These are phyloP conservation scores for Scylla paramamosain DNA, from an alignment of 1,140 invertebrate species.

Conservation along the genomic window DNA sequence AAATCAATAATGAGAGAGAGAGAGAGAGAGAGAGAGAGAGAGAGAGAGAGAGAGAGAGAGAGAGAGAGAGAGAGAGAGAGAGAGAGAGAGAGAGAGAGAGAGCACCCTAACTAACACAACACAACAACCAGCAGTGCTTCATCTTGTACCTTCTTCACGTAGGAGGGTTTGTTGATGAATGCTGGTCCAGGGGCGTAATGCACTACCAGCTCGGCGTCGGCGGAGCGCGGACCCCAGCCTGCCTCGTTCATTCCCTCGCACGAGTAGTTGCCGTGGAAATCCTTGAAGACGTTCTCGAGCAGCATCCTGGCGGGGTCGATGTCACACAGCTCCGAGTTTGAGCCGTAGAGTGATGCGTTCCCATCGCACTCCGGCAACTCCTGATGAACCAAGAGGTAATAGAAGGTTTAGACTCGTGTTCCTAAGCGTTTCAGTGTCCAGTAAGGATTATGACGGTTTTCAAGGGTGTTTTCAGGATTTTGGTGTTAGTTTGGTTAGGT, in stretches of 20 bases:
- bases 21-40: not conserved
- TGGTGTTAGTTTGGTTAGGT: constrained; percentile 80
- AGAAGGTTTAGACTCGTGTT: no score
- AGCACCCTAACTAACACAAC: not conserved
- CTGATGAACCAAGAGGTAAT: constrained; percentile 82
- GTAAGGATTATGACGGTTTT: no score
- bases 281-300: constrained; percentile 85
- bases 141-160: constrained; percentile 88
- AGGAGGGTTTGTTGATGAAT: constrained; percentile 85
- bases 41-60: no score
- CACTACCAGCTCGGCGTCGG: constrained; percentile 87
- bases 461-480: constrained; percentile 87
- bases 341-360: constrained; percentile 68
- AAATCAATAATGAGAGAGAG: not conserved
- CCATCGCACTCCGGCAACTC: constrained; percentile 75
- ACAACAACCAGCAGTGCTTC: not conserved
- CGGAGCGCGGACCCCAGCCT: constrained; percentile 90
- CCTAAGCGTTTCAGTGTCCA: no score
- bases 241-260: constrained; percentile 92
- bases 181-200: constrained; percentile 90
- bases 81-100: constrained; percentile 34
- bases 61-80: not conserved
- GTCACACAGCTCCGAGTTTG: constrained; percentile 85
- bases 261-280: constrained; percentile 94
- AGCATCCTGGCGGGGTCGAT: constrained; percentile 90